Conservation (phyloP, 2,888 invertebrate species). For the Poecilus cupreus region DNA sequence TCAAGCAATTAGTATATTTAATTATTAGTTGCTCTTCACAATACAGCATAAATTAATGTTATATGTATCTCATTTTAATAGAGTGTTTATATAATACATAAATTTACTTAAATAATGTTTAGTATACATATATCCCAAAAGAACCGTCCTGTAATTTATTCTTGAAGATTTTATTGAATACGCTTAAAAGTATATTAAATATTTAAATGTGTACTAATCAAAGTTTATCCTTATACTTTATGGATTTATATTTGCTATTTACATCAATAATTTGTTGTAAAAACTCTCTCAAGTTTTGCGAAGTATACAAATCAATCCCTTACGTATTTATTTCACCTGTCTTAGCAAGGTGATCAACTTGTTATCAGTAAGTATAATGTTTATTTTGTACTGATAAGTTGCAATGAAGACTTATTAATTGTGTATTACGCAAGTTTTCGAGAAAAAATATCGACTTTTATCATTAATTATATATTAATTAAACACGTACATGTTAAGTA, state of each 20-base stretch:
- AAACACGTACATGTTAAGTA: conserved; percentile 10
- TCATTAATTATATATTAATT: conserved; percentile 31
- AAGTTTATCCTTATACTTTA: neutral
- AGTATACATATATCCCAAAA: no score
- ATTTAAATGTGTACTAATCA: no score
- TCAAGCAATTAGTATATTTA: no score
- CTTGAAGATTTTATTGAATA: no score
- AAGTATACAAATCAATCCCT: neutral
- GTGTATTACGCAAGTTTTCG: conserved; percentile 23
- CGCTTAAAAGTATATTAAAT: no score
- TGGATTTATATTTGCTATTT: neutral
- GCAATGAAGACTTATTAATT: conserved; percentile 27
- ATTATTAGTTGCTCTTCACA: no score
- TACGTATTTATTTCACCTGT: conserved; percentile 27
- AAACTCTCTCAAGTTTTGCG: neutral
- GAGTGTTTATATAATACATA: no score
- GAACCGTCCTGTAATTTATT: no score
- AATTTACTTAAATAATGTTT: no score
- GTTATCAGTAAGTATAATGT: conserved; percentile 28
- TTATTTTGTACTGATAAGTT: conserved; percentile 37
- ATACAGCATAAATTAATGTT: no score
- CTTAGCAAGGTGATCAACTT: conserved; percentile 14
- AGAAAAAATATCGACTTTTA: conserved; percentile 20
- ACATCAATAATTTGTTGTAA: neutral
- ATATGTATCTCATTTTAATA: no score